Base-by-base conservation (phyloP, 2,113 vertebrate species). In the Muntiacus muntjak region DNA sequence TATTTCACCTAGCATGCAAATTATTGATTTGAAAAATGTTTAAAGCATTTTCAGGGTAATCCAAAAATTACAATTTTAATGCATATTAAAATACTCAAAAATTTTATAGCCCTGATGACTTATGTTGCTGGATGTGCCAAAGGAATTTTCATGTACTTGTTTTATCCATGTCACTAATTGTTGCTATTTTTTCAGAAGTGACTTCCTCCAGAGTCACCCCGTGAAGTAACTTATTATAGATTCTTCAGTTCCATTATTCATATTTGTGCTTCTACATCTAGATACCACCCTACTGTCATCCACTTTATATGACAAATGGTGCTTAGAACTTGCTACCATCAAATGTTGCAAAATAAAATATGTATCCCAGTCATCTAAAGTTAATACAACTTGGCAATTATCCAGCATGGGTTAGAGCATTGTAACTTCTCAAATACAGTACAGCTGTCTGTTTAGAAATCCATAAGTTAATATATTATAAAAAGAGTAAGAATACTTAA, bases 61-160 rank as follows among this genome's bases (percentile, higher is more conserved):
- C 93, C 30, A 74, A 92, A 94, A 97, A 95, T 98, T 97, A 88
- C 97, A 95, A 98, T 97, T 95, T 87, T 88, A 95, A 92, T 81
- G 33, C 93, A 96, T 92, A 86, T 96, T 94, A 81, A 98, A 97
- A 95, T 95, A 88, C 50, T 89, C 43, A 81, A 97, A 89, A 97
- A 91, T 97, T 98, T 97, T 98, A 96, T 95, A 97, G 87, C 64
- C 62, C 60, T 97, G 43, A 43, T 98, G 94, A 97, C 93, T 97
- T 96, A 47, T 64, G 93, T 85, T 97, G 28, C 71, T 78, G 91
- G 54, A 92, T 33, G 4, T 90, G 71, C 88, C 92, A 97, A 76
- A 84, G 67, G 11, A 36, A 95, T 78, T 83, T 97, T 91, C 78
- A 47, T 96, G n/a, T 88, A 40, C 81, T 82, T 87, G 58, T 67